Evolutionary conservation across 53 echinoderm and acorn worm genomes (phyloP), one percentile per base, ranked within the genome.

Genomic region (Patiria pectinifera): DNA sequence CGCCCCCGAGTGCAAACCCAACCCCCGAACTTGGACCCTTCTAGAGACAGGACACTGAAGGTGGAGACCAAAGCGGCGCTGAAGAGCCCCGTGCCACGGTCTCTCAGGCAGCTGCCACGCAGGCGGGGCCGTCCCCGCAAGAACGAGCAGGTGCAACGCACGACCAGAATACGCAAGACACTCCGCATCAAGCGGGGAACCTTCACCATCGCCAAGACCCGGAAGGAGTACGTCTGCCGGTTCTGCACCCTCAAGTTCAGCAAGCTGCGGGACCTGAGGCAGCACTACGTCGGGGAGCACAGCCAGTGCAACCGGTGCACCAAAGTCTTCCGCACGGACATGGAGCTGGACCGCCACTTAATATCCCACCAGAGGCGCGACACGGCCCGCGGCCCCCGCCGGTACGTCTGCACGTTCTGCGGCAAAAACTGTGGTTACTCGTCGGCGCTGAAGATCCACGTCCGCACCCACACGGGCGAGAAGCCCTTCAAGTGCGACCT

Each of bases 401-500:
- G 85, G 11, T 97, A 97, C 72, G 91, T 92, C 60, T 97, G 97
- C 90, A 83, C 94, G 8, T 95, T 86, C 71, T 96, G 95, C 71
- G 97, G 94, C 23, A 95, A 95, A 44, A 96, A 93, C 76, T 96
- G 95, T 62, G 92, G 94, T 24, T 94, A 92, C 48, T 93, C 92
- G 53, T 96, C 96, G 2, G 97, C 97, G 0, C 91, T 97, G 82
- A 97, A 97, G 78, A 96, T 97, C 71, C 97, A 96, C 61, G 85
- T 95, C 23, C 87, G 96, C 12, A 97, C 97, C 19, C 97, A 97
- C 90, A 97, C 97, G 1, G 95, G 97, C 13, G 95, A 97, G 91
- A 97, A 97, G 69, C 97, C 97, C 18, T 97, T 89, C 84, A 87
- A 93, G 45, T 97, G 97, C 82, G 91, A 93, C 66, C 85, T 95